Percentiles rank a stretch among this genome's conserved stretches.
Evolutionary conservation across 2,113 vertebrate species (phyloP).

Genomic region (Ochotona princeps): DNA sequence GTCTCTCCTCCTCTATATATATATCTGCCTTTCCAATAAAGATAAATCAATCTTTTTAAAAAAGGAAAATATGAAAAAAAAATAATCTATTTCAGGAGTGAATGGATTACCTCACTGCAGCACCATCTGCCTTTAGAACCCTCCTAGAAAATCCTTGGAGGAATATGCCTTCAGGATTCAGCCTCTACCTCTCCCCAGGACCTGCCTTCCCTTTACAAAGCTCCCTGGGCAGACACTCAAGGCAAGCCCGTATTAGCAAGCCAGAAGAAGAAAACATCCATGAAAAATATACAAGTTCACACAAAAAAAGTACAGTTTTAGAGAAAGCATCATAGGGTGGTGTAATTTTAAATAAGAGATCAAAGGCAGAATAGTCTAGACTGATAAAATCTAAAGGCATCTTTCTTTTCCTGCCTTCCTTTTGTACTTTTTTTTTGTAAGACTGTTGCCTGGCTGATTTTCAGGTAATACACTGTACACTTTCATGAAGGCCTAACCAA

Average conservation of each 20-base stretch:
- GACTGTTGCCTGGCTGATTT: neutral
- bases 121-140: neutral
- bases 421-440: neutral
- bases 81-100: neutral
- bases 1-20: too few species aligned
- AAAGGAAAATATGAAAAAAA: neutral
- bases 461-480: neutral
- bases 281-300: neutral
- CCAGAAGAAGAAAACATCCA: neutral
- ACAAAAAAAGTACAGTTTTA: neutral
- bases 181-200: neutral
- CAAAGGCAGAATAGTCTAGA: neutral
- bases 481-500: neutral
- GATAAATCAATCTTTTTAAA: too few species aligned
- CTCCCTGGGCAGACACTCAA: neutral
- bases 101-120: neutral
- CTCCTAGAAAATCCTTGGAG: neutral
- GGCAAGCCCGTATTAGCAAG: neutral
- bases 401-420: neutral
- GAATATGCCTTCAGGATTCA: neutral
- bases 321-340: neutral
- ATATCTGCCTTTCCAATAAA: too few species aligned
- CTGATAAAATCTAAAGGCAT: neutral
- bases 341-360: neutral
- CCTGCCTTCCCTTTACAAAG: neutral